Conservation (phyloP, 2,888 invertebrate genomes). For the Leptinotarsa juncta region DNA sequence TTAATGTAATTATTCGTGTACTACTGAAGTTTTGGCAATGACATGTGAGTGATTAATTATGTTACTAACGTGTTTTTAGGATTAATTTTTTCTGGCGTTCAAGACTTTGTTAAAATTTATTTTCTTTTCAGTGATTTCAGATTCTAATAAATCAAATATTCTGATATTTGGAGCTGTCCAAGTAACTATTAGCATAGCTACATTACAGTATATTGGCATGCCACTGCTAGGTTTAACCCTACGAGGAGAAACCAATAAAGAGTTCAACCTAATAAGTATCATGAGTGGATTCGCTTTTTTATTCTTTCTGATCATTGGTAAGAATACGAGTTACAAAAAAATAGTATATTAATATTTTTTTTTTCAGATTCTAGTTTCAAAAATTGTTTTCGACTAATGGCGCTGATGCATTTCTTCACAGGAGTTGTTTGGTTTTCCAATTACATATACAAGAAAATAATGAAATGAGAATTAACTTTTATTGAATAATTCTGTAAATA, state of each 20-base stretch:
- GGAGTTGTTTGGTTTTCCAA: constrained; percentile 62
- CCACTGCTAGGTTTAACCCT: constrained; percentile 58
- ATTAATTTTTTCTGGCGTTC: not conserved
- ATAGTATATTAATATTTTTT: not conserved
- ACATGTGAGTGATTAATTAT: no score
- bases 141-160: constrained; percentile 51
- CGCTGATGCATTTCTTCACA: constrained; percentile 60
- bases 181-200: constrained; percentile 58
- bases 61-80: no score
- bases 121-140: constrained; percentile 59
- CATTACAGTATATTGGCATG: constrained; percentile 57
- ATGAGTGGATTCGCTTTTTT: constrained; percentile 58
- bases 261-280: constrained; percentile 55
- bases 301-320: constrained; percentile 58
- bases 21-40: no score
- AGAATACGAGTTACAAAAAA: constrained; percentile 39
- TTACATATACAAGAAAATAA: constrained; percentile 61
- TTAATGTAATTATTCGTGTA: no score
- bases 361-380: constrained; percentile 59
- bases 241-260: constrained; percentile 57
- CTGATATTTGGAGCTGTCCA: constrained; percentile 59
- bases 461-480: constrained; percentile 29
- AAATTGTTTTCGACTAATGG: constrained; percentile 60
- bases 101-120: not conserved
- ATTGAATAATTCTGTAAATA: constrained; percentile 26